Evolutionary conservation across 30 jellyfish, hydroid and myxozoan species (phyloP).

Genomic region (Aurelia sp.): DNA sequence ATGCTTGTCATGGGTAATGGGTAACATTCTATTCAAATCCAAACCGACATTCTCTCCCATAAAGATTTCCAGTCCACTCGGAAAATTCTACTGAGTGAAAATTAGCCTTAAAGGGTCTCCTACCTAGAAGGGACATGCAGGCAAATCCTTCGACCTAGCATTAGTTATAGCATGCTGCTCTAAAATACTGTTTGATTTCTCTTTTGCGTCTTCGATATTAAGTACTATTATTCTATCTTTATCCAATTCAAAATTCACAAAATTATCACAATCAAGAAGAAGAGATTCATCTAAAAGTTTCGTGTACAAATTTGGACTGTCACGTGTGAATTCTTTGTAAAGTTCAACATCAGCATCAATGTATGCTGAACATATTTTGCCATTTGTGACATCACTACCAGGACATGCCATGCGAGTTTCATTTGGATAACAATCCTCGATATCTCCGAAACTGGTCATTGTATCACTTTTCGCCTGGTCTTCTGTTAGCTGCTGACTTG

Average conservation of each 20-base stretch:
- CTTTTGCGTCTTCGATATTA: constrained; percentile 50
- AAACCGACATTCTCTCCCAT: too few species aligned
- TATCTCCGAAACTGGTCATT: constrained; percentile 8
- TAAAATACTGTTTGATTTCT: constrained; percentile 44
- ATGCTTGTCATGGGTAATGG: too few species aligned
- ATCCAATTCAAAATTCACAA: constrained; percentile 76
- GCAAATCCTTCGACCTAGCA: constrained; percentile 71
- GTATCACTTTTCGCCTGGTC: not conserved
- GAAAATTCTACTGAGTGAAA: too few species aligned
- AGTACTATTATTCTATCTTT: constrained; percentile 71
- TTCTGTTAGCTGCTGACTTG: too few species aligned
- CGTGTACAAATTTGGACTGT: constrained; percentile 46
- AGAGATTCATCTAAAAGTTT: constrained; percentile 63
- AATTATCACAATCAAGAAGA: constrained; percentile 70
- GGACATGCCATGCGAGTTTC: not conserved
- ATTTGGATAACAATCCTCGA: not conserved
- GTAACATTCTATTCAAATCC: too few species aligned
- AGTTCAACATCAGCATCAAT: constrained; percentile 3
- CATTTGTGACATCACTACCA: not conserved
- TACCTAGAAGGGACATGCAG: constrained; percentile 34
- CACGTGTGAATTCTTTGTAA: constrained; percentile 53
- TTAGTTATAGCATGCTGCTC: constrained; percentile 72
- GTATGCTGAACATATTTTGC: not conserved
- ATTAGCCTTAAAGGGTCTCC: too few species aligned
- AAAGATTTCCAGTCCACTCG: too few species aligned